These are phyloP conservation scores for Eulemur mongoz DNA, from an alignment of 2,797 vertebrate genomes.

Conservation along the genomic window DNA sequence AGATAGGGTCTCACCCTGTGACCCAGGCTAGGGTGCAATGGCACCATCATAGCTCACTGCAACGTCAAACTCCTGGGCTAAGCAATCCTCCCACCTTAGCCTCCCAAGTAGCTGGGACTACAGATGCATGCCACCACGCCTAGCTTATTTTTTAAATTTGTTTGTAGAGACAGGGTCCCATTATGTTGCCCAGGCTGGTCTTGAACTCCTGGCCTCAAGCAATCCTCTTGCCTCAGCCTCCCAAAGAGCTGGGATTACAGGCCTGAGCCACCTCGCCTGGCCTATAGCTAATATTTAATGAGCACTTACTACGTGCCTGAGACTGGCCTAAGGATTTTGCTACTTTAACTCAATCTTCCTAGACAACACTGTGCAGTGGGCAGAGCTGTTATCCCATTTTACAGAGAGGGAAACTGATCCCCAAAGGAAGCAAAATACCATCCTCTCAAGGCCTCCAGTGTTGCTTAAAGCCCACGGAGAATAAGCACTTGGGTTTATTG, in stretches of 20 bases:
- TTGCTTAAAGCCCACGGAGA: background rate
- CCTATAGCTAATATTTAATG: background rate
- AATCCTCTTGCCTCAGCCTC: background rate
- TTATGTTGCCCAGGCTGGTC: background rate
- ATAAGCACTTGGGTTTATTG: rapidly evolving
- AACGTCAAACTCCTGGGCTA: background rate
- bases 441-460: rapidly evolving
- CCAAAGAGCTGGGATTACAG: background rate
- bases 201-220: background rate
- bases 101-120: background rate
- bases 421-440: background rate
- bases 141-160: background rate
- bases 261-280: background rate
- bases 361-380: rapidly evolving
- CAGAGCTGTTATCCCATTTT: background rate
- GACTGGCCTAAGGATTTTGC: background rate
- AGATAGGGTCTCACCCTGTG: background rate
- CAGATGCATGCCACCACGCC: background rate
- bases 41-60: background rate
- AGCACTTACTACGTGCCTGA: rapidly evolving
- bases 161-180: background rate
- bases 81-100: too few species aligned
- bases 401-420: background rate
- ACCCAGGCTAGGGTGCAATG: background rate
- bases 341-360: background rate